Evolutionary conservation across 2,113 vertebrate species (phyloP), one percentile per base, ranked within the genome.

Genomic region (Sebastes fasciatus): DNA sequence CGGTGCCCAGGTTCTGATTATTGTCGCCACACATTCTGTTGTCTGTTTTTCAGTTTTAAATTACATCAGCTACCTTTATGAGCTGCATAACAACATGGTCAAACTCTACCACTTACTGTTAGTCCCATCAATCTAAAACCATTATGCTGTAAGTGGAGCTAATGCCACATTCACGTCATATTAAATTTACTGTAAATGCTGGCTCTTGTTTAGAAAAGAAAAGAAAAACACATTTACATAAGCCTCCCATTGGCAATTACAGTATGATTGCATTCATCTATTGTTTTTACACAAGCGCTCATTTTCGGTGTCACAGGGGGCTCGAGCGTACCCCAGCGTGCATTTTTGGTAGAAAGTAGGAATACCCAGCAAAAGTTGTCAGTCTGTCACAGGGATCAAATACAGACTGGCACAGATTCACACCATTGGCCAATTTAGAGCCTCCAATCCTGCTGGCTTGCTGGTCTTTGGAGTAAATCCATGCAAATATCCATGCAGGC

Each of bases 381-480:
- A 49, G 66, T 60, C 51, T 42, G n/a, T 79, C 60, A 63, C 52
- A 82, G 23, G 52, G n/a, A 60, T 77, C 66, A 46, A 40, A 16
- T 21, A 45, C 65, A 64, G 8, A 48, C 52, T 65, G 62, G 64
- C 74, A 79, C 48, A 0, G 40, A 74, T 77, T 82, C 86, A 82
- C 65, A 79, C 74, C 26, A 34, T n/a, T 42, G 62, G 45, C 70
- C 81, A 45, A 49, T 79, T 78, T n/a, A 43, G 49, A 79, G 82
- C 60, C 84, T 89, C 40, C 66, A 55, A 66, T 78, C 80, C 70
- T 75, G 40, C 67, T 65, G 64, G 64, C 57, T 79, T 1, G 43
- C 78, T 74, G 85, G 68, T 81, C 69, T 73, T 87, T 90, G 75
- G 82, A 87, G 51, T 52, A 62, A 88, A 80, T 89, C 90, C 88